Conservation (phyloP, 2,113 vertebrate species). For the Bubo blakistoni region DNA sequence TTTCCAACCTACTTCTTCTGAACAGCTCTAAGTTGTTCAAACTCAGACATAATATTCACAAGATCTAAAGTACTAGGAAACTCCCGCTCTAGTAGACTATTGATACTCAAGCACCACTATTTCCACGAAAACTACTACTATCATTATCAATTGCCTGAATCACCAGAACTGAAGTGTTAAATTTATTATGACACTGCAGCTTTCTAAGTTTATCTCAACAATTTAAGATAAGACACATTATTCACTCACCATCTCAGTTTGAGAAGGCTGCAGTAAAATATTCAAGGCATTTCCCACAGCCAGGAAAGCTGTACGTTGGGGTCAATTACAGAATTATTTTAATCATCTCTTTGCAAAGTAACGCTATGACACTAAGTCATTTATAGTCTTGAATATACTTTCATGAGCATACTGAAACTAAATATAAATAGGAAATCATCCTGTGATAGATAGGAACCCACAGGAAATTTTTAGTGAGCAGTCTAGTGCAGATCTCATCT, state of each 20-base stretch:
- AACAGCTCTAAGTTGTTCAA: background rate
- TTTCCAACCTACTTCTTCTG: background rate
- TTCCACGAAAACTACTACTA: background rate
- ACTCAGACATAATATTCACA: background rate
- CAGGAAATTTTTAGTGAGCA: background rate
- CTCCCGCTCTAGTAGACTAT: background rate
- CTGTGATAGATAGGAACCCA: background rate
- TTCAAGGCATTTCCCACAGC: constrained; percentile 3
- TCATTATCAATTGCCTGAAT: background rate
- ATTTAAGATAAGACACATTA: background rate
- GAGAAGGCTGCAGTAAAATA: background rate
- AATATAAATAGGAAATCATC: background rate
- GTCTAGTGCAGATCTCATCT: background rate
- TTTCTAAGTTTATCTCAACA: background rate
- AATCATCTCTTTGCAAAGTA: constrained; percentile 1
- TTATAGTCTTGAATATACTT: background rate
- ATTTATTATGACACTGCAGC: background rate
- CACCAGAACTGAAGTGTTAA: background rate
- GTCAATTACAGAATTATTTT: constrained; percentile 11
- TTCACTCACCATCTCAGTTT: background rate
- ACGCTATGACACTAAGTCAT: background rate
- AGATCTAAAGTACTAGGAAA: background rate
- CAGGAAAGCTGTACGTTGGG: background rate
- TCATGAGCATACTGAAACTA: background rate
- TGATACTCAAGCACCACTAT: background rate